These are phyloP conservation scores for Trichogramma pretiosum DNA, from an alignment of 1,140 invertebrate species.

Conservation along the genomic window DNA sequence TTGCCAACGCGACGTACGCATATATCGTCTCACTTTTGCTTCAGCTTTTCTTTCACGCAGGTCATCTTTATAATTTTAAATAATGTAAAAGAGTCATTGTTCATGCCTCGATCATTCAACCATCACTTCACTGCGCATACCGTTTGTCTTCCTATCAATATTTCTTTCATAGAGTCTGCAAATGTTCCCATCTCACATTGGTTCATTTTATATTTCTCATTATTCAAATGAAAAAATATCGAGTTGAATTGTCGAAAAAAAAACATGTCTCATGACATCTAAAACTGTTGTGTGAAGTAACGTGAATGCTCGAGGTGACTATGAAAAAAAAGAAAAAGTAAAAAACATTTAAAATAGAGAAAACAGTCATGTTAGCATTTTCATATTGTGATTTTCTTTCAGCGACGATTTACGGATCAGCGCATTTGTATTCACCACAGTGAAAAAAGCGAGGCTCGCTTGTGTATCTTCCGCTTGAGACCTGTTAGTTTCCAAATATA, in stretches of 20 bases:
- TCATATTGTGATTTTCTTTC: constrained; percentile 39
- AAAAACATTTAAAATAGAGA: neutral
- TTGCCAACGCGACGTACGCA: no score
- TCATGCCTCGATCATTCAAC: constrained; percentile 11
- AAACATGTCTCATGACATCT: no score
- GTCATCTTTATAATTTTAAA: no score
- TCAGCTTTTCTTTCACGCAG: no score
- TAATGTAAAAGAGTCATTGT: no score
- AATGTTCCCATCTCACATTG: no score
- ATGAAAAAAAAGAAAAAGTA: neutral
- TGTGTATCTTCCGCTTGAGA: constrained; percentile 25
- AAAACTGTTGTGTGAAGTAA: neutral
- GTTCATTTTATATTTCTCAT: neutral
- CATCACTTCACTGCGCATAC: neutral
- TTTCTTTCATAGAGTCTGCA: no score
- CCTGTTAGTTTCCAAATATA: constrained; percentile 35
- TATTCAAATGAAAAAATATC: no score
- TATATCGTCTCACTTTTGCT: no score
- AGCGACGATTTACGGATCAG: constrained; percentile 38
- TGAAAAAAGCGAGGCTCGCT: constrained; percentile 34
- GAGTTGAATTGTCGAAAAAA: no score
- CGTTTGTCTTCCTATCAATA: no score
- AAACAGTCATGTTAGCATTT: constrained; percentile 23
- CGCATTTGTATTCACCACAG: constrained; percentile 36
- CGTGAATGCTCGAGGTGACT: constrained; percentile 16